Base-by-base conservation (phyloP, 2,797 vertebrate genomes). In the Protonibea diacanthus region DNA sequence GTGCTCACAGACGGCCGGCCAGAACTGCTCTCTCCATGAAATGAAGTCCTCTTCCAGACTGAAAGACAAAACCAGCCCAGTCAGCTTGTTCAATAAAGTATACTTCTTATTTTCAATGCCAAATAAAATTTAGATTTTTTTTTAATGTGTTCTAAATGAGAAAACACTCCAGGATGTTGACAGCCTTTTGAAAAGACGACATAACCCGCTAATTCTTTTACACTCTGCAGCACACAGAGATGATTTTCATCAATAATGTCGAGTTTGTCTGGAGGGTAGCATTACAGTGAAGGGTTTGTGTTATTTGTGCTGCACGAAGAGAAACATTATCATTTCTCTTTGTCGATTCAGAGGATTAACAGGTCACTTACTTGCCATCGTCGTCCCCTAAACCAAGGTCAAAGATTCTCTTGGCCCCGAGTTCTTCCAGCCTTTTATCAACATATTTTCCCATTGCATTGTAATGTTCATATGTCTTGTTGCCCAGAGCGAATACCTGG, bases 11-110 rank as follows among this genome's bases (percentile, higher is more conserved):
- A 99, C 96, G 0, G 98, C 97, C 0, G 98, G 98, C 98, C 98
- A 99, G 93, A 99, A 99, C 95, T 98, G 97, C 91, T 99, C 98
- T 40, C 97, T 96, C 98, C 98, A 99, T 0, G 97, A 98, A 82
- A 99, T 93, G 70, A 99, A 99, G 76, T 99, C 98, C 80, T 99
- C 98, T 78, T 99, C 98, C 85, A 99, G 86, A 89, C 98, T 99
- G 75, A 74, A 78, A 75, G 7, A 78, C 29, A 76, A 47, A 45
- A 74, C 17, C 8, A 55, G 20, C 21, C 1, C 20, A 21, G 61
- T 76, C 48, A 47, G 1, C 10, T 21, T 21, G 29, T 45, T 64
- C 23, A 47, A 61, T 2, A 48, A 72, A 17, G 23, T 4, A 47
- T 1, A 59, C 5, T 45, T 42, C 3, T 23, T 8, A 29, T 62